Conservation (phyloP, 37 sponge, comb jelly and placozoan genomes). For the Cliona cf. orientalis region DNA sequence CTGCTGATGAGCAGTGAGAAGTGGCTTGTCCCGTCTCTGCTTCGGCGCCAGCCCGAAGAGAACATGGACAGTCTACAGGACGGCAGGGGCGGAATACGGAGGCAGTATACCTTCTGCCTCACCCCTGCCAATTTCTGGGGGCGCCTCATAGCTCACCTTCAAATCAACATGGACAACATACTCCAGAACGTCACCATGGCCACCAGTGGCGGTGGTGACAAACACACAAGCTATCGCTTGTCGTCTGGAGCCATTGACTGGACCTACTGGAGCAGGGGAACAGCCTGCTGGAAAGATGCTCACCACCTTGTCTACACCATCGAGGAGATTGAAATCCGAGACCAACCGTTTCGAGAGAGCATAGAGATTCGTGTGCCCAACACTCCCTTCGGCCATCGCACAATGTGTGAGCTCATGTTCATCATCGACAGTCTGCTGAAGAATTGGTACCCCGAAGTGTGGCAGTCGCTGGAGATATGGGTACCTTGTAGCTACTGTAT, state of each 20-base stretch:
- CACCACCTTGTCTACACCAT: conserved; percentile 41
- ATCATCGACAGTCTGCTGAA: conserved; percentile 56
- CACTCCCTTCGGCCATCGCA: conserved; percentile 32
- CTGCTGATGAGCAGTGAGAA: conserved; percentile 45
- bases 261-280: conserved; percentile 60
- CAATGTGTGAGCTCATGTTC: conserved; percentile 44
- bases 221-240: not conserved
- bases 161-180: conserved; percentile 45
- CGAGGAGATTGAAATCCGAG: conserved; percentile 12
- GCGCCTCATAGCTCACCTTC: conserved; percentile 52
- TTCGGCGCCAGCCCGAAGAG: conserved; percentile 4
- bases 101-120: conserved; percentile 40
- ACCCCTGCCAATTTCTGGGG: conserved; percentile 50
- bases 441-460: conserved; percentile 72
- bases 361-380: conserved; percentile 62
- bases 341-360: conserved; percentile 19
- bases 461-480: conserved; percentile 42
- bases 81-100: conserved; percentile 22
- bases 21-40: conserved; percentile 42
- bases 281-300: conserved; percentile 44
- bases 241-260: conserved; percentile 30
- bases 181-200: not conserved
- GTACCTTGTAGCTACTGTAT: conserved; percentile 64
- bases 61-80: conserved; percentile 20
- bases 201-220: not conserved